phyloP scores from a whole-genome alignment of 92 coral and sea anemone species.

The Epizoanthus scotinus region DNA sequence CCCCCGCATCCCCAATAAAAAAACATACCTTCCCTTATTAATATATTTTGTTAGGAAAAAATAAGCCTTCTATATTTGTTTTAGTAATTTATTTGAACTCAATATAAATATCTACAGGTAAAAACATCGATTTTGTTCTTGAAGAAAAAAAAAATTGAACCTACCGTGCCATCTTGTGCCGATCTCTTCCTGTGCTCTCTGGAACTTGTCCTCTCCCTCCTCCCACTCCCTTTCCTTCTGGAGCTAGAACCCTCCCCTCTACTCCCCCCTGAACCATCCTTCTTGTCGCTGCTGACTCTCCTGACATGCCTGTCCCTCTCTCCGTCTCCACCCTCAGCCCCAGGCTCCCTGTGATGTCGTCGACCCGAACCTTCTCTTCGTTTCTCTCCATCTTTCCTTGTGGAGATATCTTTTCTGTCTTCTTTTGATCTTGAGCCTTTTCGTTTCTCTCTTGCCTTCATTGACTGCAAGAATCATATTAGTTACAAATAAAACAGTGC shows the following conservation, averaged over 20 bases:
- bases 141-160: background rate
- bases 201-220: conserved; percentile 62
- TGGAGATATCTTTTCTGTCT: conserved; percentile 62
- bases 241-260: conserved; percentile 41
- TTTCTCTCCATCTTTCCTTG: conserved; percentile 56
- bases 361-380: conserved; percentile 37
- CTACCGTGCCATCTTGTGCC: conserved; percentile 28
- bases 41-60: too few relatives aligned
- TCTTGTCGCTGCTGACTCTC: conserved; percentile 65
- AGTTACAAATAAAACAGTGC: too few relatives aligned
- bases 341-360: conserved; percentile 26
- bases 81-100: too few relatives aligned
- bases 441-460: conserved; percentile 86
- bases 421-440: conserved; percentile 74
- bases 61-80: too few relatives aligned
- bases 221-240: conserved; percentile 43
- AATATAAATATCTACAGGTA: too few relatives aligned
- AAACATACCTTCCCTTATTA: too few relatives aligned
- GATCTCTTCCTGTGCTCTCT: conserved; percentile 50
- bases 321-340: conserved; percentile 23
- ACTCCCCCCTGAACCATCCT: conserved; percentile 52
- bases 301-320: conserved; percentile 25
- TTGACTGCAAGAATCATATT: conserved; percentile 46
- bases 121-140: too few relatives aligned
- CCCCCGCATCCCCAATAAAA: too few relatives aligned